phyloP scores from a whole-genome alignment of 2,113 vertebrate genomes.

The Hydropotes inermis region DNA sequence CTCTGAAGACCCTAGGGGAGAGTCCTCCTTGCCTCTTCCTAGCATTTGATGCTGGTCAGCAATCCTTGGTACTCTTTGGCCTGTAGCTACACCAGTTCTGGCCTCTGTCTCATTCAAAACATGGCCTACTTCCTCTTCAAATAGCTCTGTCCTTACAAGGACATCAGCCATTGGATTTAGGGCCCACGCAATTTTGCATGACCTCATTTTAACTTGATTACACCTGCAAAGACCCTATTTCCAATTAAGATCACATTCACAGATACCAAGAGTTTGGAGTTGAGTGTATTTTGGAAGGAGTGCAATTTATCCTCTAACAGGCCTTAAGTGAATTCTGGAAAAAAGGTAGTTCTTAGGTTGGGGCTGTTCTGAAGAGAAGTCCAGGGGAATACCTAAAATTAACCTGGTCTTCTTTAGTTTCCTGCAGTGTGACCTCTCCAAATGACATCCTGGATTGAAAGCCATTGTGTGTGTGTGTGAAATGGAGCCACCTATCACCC shows the following conservation, averaged over 20 bases:
- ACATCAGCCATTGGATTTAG: neutral
- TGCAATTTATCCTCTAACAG: neutral
- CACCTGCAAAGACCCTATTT: neutral
- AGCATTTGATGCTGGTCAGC: neutral
- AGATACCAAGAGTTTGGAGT: neutral
- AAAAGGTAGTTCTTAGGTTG: neutral
- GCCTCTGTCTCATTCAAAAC: neutral
- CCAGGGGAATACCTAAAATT: neutral
- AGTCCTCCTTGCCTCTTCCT: neutral
- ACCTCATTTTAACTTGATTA: neutral
- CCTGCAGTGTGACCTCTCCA: neutral
- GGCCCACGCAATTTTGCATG: neutral
- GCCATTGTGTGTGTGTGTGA: neutral
- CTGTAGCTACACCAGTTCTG: neutral
- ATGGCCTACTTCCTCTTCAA: neutral
- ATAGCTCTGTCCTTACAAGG: neutral
- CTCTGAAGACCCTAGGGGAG: too few species aligned
- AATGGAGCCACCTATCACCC: neutral
- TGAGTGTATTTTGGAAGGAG: neutral
- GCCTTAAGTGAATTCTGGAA: neutral
- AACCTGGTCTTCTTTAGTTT: neutral
- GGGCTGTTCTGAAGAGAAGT: neutral
- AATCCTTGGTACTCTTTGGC: too few species aligned
- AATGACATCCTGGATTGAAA: neutral
- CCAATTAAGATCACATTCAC: neutral